phyloP scores from a whole-genome alignment of 2,113 vertebrate species.

The Sigmodon hispidus region DNA sequence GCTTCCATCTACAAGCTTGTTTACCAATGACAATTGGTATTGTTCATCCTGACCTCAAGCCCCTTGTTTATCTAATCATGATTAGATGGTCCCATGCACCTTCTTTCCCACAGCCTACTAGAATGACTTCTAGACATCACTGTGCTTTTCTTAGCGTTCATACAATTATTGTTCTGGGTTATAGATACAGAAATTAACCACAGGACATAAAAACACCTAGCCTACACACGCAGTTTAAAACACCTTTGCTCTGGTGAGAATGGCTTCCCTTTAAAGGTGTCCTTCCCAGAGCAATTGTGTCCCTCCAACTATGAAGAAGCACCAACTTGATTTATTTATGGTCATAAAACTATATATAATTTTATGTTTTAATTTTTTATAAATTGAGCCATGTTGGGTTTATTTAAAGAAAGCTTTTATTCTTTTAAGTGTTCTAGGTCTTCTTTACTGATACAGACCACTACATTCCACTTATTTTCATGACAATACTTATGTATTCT shows the following conservation, averaged over 20 bases:
- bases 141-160: not conserved
- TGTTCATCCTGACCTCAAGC: not conserved
- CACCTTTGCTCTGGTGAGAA: not conserved
- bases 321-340: not conserved
- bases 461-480: not conserved
- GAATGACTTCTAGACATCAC: not conserved
- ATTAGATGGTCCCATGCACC: not conserved
- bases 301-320: not conserved
- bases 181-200: not conserved
- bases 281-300: not conserved
- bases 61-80: not conserved
- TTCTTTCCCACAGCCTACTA: not conserved
- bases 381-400: not conserved
- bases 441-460: not conserved
- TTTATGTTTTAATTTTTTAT: not conserved
- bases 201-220: not conserved
- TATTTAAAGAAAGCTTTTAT: not conserved
- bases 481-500: not conserved
- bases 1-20: not conserved
- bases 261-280: not conserved
- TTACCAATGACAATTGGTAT: not conserved
- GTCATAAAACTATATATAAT: not conserved
- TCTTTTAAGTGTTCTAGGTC: not conserved
- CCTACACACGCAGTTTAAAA: not conserved
- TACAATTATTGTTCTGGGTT: not conserved